Evolutionary conservation across 2,113 vertebrate species (phyloP).

Genomic region (Ginglymostoma cirratum): DNA sequence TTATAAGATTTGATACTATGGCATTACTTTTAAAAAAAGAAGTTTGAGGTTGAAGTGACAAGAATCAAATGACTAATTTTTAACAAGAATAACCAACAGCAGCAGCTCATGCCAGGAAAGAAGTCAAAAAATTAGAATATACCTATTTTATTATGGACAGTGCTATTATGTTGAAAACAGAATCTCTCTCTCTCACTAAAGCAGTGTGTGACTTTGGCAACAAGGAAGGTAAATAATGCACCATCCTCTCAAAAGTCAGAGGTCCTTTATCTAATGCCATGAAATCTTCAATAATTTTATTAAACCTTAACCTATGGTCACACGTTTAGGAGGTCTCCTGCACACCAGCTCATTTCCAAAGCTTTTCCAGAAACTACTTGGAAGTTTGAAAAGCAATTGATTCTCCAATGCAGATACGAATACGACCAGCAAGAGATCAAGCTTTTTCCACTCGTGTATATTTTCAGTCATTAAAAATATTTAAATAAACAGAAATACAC

Average conservation of each 20-base stretch:
- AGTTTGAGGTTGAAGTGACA: not conserved
- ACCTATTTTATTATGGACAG: not conserved
- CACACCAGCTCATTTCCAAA: not conserved
- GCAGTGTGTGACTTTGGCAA: not conserved
- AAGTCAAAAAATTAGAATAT: not conserved
- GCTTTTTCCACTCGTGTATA: not conserved
- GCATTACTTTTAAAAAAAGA: no score
- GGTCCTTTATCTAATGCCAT: not conserved
- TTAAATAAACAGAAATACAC: not conserved
- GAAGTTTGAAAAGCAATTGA: not conserved
- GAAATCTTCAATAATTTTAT: not conserved
- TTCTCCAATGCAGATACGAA: not conserved
- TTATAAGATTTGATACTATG: not conserved
- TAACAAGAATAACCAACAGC: not conserved
- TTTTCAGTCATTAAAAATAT: constrained; percentile 15
- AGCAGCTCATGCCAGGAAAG: not conserved
- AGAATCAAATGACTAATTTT: not conserved
- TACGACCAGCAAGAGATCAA: not conserved
- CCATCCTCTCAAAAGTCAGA: not conserved
- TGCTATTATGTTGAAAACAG: not conserved
- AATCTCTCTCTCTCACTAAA: not conserved
- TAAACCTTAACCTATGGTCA: not conserved
- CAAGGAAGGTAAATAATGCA: not conserved
- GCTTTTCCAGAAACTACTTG: not conserved
- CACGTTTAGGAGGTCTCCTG: not conserved